phyloP scores from a whole-genome alignment of 2,113 vertebrate genomes.

The Rhabdomys dilectus region DNA sequence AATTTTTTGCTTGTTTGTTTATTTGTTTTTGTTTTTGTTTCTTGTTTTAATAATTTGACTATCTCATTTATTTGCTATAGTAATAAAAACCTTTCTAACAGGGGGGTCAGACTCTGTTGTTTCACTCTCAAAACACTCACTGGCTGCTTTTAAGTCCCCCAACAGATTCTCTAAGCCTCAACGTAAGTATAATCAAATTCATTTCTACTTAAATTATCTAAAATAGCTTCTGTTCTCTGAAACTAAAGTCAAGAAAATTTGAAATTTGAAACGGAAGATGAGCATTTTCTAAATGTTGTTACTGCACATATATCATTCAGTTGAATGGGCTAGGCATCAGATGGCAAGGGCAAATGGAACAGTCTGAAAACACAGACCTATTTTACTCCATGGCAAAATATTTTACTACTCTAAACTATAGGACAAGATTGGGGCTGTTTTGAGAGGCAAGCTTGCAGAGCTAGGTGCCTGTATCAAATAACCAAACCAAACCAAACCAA shows the following conservation, averaged over 20 bases:
- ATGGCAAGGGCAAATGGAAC: background rate
- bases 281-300: background rate
- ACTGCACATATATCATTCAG: background rate
- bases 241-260: background rate
- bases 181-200: background rate
- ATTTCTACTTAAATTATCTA: constrained; percentile 15
- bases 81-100: background rate
- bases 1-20: too few relatives aligned
- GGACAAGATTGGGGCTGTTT: background rate
- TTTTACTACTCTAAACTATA: background rate
- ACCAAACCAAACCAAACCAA: too few relatives aligned
- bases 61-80: background rate
- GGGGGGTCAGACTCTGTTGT: too few relatives aligned
- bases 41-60: background rate
- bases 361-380: background rate
- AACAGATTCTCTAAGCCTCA: background rate
- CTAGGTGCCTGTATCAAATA: background rate
- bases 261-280: constrained; percentile 6
- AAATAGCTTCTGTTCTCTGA: constrained; percentile 10
- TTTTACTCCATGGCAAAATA: background rate
- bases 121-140: background rate
- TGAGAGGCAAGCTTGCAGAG: background rate
- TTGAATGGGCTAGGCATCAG: background rate
- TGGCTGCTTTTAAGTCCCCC: background rate
- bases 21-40: background rate